phyloP scores from a whole-genome alignment of 2,888 invertebrate genomes.

The Thysanoteuthis rhombus region DNA sequence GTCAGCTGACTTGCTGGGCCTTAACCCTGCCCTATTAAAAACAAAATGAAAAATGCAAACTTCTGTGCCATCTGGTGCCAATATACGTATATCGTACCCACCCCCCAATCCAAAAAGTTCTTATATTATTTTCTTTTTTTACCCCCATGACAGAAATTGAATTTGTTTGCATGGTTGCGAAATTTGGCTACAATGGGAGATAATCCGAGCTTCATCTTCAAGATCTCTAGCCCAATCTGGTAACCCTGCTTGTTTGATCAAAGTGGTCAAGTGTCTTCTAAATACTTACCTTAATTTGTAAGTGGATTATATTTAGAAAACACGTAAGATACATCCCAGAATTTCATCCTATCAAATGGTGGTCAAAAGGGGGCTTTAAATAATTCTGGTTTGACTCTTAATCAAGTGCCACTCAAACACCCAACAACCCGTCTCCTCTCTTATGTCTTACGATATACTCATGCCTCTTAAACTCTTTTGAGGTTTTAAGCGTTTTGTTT shows the following conservation, averaged over 20 bases:
- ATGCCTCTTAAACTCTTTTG: background rate
- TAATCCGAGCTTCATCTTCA: too few species aligned
- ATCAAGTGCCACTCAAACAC: background rate
- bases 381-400: background rate
- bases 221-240: too few species aligned
- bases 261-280: background rate
- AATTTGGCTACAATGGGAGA: too few species aligned
- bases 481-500: background rate
- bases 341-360: background rate
- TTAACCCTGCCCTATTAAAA: background rate
- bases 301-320: background rate
- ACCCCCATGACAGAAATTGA: background rate
- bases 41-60: background rate
- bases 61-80: background rate
- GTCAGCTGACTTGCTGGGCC: background rate
- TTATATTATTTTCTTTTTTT: too few species aligned
- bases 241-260: too few species aligned
- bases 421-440: background rate
- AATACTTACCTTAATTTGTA: background rate
- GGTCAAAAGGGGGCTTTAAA: background rate
- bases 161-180: too few species aligned
- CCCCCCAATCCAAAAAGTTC: background rate
- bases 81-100: background rate
- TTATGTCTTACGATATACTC: background rate
- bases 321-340: background rate